Evolutionary conservation across 2,113 vertebrate genomes (phyloP), one percentile per base, ranked within the genome.

Genomic region (Egretta garzetta): DNA sequence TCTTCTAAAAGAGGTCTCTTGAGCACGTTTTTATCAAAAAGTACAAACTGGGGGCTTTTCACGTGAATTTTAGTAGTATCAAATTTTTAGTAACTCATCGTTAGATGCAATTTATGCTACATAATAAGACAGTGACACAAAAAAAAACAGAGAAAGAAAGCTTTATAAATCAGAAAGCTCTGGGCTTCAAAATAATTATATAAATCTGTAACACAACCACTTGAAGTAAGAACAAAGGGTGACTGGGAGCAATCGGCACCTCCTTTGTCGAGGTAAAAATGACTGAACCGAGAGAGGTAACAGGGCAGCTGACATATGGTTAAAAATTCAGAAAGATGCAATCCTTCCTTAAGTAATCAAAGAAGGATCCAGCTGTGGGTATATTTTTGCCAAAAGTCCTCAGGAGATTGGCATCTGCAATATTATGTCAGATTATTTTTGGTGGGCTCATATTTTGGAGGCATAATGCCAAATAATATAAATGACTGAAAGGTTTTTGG

Each of bases 371-470:
- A 91, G 58, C 68, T 72, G 26, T 28, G 45, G 53, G 37, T 20
- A 2, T 76, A 52, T 71, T 84, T 71, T 84, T 96, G 90, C 85
- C 88, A 88, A 43, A 75, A 93, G 62, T 88, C 94, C 92, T 91
- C 35, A 62, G 88, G 76, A 95, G 68, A 67, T 53, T 41, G 62
- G 56, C 9, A 1, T 79, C 81, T 76, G 59, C 81, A 92, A 79
- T 77, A 53, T 79, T 90, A 76, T 63, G 70, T 66, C 32, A 74
- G 56, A 30, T 85, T 70, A 82, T 90, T 88, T 93, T 81, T 73
- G 50, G n/a, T 92, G 81, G 80, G 35, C 62, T 88, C 26, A 53
- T 66, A 43, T 70, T 74, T 33, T 86, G 75, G 62, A 60, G 80
- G 62, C 30, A 30, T 58, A 53, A 72, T 88, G 68, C 87, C 60